Evolutionary conservation across 2,797 vertebrate genomes (phyloP).

Genomic region (Oreochromis grahami): DNA sequence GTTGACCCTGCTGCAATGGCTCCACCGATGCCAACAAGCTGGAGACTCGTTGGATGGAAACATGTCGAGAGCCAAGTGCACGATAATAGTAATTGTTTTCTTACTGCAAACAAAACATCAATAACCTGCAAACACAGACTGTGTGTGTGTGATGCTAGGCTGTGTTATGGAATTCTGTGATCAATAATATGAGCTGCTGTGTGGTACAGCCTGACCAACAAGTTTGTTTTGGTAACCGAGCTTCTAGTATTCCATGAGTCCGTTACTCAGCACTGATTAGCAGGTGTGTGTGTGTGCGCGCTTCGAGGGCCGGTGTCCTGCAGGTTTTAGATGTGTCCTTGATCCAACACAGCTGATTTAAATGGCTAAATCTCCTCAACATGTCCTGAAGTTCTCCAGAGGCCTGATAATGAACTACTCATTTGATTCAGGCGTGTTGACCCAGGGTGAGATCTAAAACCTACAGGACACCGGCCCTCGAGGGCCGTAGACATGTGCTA

Average conservation of each 20-base stretch:
- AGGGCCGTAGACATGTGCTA: too few species aligned
- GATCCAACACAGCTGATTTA: too few species aligned
- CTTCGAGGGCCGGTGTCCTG: too few species aligned
- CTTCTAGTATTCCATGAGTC: background rate
- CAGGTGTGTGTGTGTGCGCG: background rate
- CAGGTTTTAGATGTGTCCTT: too few species aligned
- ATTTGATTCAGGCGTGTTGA: too few species aligned
- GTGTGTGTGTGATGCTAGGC: background rate
- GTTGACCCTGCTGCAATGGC: background rate
- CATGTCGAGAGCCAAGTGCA: background rate
- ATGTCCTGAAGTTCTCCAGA: too few species aligned
- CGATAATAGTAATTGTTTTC: rapidly evolving
- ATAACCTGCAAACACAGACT: background rate
- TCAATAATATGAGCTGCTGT: background rate
- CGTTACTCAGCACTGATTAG: background rate
- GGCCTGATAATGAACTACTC: too few species aligned
- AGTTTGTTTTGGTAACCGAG: background rate
- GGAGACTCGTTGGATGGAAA: background rate
- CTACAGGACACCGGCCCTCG: too few species aligned
- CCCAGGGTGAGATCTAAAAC: too few species aligned
- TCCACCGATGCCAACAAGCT: background rate
- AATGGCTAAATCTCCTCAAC: too few species aligned
- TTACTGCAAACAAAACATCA: background rate
- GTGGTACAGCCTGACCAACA: background rate
- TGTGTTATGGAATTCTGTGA: background rate